These are phyloP conservation scores for Falco cherrug DNA, from an alignment of 2,797 vertebrate species.

Conservation along the genomic window DNA sequence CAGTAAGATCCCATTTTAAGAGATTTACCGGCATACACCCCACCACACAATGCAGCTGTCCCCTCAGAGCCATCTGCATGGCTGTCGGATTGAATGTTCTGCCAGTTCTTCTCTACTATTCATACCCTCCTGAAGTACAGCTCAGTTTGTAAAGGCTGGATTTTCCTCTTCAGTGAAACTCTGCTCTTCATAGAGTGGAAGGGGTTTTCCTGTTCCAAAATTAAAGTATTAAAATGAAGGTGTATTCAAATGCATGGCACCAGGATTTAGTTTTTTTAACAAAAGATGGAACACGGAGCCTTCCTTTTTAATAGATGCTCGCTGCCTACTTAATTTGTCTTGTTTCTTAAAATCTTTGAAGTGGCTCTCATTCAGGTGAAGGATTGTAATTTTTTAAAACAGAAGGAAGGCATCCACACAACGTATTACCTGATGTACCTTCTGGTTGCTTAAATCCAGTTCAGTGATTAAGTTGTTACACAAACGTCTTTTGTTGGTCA, in stretches of 20 bases:
- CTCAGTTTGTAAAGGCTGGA: background rate
- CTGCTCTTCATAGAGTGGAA: background rate
- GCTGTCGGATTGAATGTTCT: background rate
- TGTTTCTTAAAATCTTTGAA: background rate
- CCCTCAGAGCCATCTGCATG: background rate
- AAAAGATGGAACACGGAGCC: background rate
- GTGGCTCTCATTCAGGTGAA: background rate
- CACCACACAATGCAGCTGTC: background rate
- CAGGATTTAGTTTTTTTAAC: background rate
- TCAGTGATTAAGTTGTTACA: background rate
- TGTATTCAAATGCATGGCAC: background rate
- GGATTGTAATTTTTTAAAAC: background rate
- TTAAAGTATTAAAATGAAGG: background rate
- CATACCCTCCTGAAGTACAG: background rate
- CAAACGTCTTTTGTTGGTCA: constrained; percentile 2
- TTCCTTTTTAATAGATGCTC: background rate
- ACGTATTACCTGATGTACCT: background rate
- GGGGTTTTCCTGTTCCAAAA: background rate
- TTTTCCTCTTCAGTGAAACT: background rate
- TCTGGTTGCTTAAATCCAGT: background rate
- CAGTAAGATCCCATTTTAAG: background rate
- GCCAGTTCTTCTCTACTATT: background rate
- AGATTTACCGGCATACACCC: background rate
- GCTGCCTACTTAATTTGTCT: background rate
- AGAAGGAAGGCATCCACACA: background rate